A percentile compares a stretch with the other conserved stretches of the same genome.
These are phyloP conservation scores for Psix sp. DNA, from an alignment of 1,140 invertebrate species.

Conservation along the genomic window DNA sequence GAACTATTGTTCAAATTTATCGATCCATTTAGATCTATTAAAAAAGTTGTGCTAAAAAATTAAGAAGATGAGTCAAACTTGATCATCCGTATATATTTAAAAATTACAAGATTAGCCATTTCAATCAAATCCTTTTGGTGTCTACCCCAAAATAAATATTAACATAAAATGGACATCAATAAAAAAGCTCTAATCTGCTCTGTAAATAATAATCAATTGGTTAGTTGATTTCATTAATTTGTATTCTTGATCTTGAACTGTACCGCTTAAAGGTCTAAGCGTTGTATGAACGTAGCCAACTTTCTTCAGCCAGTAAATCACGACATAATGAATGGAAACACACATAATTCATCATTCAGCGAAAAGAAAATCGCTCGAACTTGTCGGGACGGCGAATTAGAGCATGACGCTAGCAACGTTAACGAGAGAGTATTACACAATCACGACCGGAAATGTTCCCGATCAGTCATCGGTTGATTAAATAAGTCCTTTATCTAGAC, in stretches of 20 bases:
- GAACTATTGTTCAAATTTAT: no score
- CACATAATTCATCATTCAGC: constrained; percentile 44
- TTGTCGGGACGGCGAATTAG: constrained; percentile 53
- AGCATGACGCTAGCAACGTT: constrained; percentile 50
- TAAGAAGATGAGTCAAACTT: no score
- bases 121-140: no score
- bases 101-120: no score
- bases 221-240: constrained; percentile 45
- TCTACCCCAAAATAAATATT: no score
- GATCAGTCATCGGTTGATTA: constrained; percentile 61
- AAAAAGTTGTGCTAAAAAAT: no score
- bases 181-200: neutral
- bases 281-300: constrained; percentile 47
- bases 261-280: constrained; percentile 13
- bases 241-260: constrained; percentile 30
- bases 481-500: constrained; percentile 59
- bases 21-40: no score
- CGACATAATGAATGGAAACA: constrained; percentile 44
- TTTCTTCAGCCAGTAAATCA: constrained; percentile 51
- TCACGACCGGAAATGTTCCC: constrained; percentile 55
- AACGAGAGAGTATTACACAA: constrained; percentile 59
- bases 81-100: no score
- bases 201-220: neutral
- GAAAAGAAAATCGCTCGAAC: constrained; percentile 52
- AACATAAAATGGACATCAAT: neutral